These are phyloP conservation scores for Panthera tigris DNA, from an alignment of 2,113 vertebrate species.

Conservation along the genomic window DNA sequence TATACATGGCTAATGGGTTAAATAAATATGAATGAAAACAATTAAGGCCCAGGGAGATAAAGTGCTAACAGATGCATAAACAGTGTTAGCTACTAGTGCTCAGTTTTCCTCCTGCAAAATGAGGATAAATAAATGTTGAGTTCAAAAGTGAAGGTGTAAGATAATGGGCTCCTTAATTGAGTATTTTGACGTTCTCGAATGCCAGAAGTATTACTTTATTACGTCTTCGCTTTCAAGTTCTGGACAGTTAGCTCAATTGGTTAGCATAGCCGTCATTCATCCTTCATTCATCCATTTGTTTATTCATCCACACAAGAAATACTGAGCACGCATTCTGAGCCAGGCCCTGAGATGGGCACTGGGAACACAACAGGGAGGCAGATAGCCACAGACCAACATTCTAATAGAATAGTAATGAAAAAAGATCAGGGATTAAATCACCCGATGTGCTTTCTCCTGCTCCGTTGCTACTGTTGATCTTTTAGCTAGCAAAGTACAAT, in stretches of 20 bases:
- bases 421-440: background rate
- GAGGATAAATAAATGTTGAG: background rate
- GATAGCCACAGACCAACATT: background rate
- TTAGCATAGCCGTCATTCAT: background rate
- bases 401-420: background rate
- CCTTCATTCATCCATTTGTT: background rate
- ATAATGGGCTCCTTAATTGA: background rate
- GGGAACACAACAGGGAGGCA: background rate
- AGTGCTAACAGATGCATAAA: background rate
- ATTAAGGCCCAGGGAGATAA: background rate
- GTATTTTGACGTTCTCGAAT: slow-evolving; percentile 7
- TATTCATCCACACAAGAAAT: background rate
- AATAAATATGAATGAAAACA: slow-evolving; percentile 5
- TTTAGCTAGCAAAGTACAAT: background rate
- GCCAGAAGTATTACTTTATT: background rate
- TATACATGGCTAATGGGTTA: background rate
- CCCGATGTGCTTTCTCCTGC: background rate
- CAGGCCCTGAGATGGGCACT: background rate
- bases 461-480: background rate
- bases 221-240: background rate
- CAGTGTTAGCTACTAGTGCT: background rate
- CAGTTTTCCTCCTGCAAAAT: slow-evolving; percentile 5
- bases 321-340: background rate
- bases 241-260: background rate
- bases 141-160: background rate